Percentiles rank a stretch among this genome's conserved stretches.
Evolutionary conservation across 2,797 vertebrate genomes (phyloP).

Genomic region (Gymnoscopelus braueri): DNA sequence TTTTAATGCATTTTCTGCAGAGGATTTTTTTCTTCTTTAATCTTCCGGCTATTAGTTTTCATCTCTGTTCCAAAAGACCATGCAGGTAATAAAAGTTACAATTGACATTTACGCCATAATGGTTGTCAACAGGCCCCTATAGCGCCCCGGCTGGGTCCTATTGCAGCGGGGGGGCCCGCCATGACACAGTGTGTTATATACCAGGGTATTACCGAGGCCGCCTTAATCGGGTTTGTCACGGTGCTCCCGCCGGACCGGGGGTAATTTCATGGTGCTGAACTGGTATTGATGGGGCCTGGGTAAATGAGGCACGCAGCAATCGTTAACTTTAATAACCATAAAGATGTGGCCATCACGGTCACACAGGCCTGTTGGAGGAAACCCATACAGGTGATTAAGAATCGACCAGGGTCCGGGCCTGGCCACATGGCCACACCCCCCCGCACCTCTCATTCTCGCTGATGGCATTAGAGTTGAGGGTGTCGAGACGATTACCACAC

Average conservation of each 20-base stretch:
- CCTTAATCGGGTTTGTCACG: conserved; percentile 81
- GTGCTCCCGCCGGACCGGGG: conserved; percentile 73
- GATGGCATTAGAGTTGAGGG: conserved; percentile 77
- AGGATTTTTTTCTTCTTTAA: conserved; percentile 13
- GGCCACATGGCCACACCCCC: conserved; percentile 4
- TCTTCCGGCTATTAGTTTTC: conserved; percentile 45
- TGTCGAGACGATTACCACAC: conserved; percentile 64
- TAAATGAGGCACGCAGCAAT: conserved; percentile 79
- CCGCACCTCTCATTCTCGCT: conserved; percentile 62
- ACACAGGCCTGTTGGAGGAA: conserved; percentile 69
- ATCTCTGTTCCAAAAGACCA: conserved; percentile 41
- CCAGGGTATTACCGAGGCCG: conserved; percentile 71
- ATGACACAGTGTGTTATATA: conserved; percentile 52
- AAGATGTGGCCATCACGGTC: conserved; percentile 78
- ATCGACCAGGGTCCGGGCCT: conserved; percentile 67
- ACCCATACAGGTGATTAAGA: conserved; percentile 80
- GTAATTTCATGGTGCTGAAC: conserved; percentile 84
- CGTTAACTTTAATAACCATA: conserved; percentile 83
- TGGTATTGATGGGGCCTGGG: conserved; percentile 80
- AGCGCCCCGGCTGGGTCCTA: conserved; percentile 52
- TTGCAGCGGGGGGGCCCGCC: conserved; percentile 51
- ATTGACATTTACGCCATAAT: conserved; percentile 68
- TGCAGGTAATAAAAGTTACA: conserved; percentile 60
- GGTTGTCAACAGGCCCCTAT: conserved; percentile 43
- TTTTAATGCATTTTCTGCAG: conserved; percentile 57